These are phyloP conservation scores for Sprattus sprattus DNA, from an alignment of 2,113 vertebrate genomes.

Conservation along the genomic window DNA sequence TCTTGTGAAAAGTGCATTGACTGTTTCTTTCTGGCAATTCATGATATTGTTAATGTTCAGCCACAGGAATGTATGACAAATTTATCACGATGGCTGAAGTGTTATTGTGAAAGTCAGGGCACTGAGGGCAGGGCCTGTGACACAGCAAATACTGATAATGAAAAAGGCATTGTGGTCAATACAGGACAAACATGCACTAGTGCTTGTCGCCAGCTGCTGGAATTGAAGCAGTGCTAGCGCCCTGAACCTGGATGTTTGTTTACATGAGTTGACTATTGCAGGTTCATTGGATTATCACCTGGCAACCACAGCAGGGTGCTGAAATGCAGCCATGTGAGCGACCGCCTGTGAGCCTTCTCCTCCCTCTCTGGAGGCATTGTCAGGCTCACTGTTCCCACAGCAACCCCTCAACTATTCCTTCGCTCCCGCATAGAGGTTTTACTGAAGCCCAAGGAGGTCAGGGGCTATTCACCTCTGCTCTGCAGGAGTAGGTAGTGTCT, in stretches of 20 bases:
- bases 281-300: slow-evolving; percentile 60
- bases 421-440: not conserved
- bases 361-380: slow-evolving; percentile 54
- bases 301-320: slow-evolving; percentile 58
- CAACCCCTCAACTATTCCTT: slow-evolving; percentile 55
- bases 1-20: not conserved
- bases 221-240: slow-evolving; percentile 31
- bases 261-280: slow-evolving; percentile 58
- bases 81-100: not conserved
- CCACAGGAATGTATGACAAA: not conserved
- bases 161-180: not conserved
- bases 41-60: not conserved
- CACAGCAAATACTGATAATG: not conserved
- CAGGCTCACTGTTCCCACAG: slow-evolving; percentile 60
- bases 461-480: not conserved
- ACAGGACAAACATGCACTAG: slow-evolving; percentile 24
- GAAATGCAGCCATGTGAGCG: slow-evolving; percentile 54
- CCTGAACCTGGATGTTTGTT: slow-evolving; percentile 58
- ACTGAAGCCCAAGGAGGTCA: not conserved
- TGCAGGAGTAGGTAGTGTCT: not conserved
- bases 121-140: not conserved
- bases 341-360: slow-evolving; percentile 45
- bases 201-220: slow-evolving; percentile 22
- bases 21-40: not conserved
- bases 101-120: not conserved